These are phyloP conservation scores for Lepidothrix coronata DNA, from an alignment of 2,113 vertebrate genomes.

Conservation along the genomic window DNA sequence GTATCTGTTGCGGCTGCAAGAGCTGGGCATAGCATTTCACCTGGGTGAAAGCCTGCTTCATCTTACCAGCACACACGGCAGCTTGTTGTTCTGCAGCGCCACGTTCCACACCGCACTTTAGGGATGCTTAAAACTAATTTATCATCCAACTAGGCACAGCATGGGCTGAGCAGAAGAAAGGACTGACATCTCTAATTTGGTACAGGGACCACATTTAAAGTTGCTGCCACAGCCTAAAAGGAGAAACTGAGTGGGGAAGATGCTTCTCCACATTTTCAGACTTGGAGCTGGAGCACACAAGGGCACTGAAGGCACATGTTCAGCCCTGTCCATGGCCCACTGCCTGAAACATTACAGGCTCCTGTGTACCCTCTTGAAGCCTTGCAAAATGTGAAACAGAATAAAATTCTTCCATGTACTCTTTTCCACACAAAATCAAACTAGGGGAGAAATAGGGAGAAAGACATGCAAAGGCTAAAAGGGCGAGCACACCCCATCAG, in stretches of 20 bases:
- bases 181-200: background rate
- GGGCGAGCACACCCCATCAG: background rate
- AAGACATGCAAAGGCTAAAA: background rate
- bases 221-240: background rate
- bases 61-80: background rate
- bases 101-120: background rate
- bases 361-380: background rate
- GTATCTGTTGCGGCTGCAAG: background rate
- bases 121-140: conserved; percentile 23
- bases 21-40: accelerated
- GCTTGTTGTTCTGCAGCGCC: background rate
- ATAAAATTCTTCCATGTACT: background rate
- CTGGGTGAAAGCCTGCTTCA: background rate
- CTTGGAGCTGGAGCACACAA: background rate
- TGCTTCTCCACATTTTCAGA: background rate
- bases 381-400: background rate
- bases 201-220: background rate
- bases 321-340: background rate
- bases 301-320: accelerated
- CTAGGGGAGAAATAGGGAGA: background rate
- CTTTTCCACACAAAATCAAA: background rate
- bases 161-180: background rate
- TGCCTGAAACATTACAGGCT: background rate
- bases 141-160: conserved; percentile 15
- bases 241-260: background rate